Percentiles rank a stretch among this genome's conserved stretches.
These are phyloP conservation scores for Monochamus saltuarius DNA, from an alignment of 1,140 invertebrate genomes.

Conservation along the genomic window DNA sequence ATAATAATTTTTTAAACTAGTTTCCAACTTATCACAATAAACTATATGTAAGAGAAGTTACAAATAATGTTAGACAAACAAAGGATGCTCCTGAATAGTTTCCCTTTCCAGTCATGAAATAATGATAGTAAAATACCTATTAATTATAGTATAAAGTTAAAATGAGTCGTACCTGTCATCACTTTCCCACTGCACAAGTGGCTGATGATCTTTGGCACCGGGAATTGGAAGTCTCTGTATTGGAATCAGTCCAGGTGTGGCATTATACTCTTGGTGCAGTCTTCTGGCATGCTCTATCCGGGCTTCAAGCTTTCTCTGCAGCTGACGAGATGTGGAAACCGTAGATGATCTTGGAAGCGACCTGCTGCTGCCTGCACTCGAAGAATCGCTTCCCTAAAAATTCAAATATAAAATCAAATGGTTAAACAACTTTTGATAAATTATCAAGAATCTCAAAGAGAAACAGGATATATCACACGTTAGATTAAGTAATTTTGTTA, in stretches of 20 bases:
- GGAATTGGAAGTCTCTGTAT: slow-evolving; percentile 62
- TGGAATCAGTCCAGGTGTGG: slow-evolving; percentile 57
- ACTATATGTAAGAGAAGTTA: too few species aligned
- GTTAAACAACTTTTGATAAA: too few species aligned
- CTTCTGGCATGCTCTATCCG: slow-evolving; percentile 61
- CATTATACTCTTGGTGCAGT: slow-evolving; percentile 59
- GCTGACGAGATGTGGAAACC: slow-evolving; percentile 35
- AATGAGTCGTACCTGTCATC: slow-evolving; percentile 52
- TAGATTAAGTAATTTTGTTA: too few species aligned
- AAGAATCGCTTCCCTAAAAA: slow-evolving; percentile 45
- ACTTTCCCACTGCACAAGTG: slow-evolving; percentile 61
- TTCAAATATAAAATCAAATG: too few species aligned
- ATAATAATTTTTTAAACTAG: too few species aligned
- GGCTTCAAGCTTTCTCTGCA: slow-evolving; percentile 52
- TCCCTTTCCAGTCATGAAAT: too few species aligned
- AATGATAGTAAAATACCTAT: too few species aligned
- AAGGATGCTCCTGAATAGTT: too few species aligned
- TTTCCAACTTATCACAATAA: too few species aligned
- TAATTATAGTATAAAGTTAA: neutral
- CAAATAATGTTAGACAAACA: too few species aligned
- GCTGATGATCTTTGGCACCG: slow-evolving; percentile 58
- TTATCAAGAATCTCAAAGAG: too few species aligned
- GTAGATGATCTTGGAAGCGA: slow-evolving; percentile 37
- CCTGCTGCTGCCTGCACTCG: slow-evolving; percentile 42
- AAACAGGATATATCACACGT: too few species aligned